phyloP scores from a whole-genome alignment of 2,113 vertebrate genomes.

The Cyrtonyx montezumae region DNA sequence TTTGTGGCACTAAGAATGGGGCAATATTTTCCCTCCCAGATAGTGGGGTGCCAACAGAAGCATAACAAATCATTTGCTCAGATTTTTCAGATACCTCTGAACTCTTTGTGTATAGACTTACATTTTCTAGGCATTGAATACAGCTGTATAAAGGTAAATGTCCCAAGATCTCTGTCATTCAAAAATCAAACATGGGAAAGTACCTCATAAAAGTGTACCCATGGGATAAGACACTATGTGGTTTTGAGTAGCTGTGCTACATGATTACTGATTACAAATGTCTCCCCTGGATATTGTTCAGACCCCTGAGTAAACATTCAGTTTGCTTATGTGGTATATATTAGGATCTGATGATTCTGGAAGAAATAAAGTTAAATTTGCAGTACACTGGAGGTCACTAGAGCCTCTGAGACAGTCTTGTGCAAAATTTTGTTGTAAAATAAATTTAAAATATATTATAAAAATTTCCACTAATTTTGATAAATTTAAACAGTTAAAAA shows the following conservation, averaged over 20 bases:
- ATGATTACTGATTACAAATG: not conserved
- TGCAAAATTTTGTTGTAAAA: not conserved
- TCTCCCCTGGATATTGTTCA: not conserved
- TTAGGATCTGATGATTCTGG: not conserved
- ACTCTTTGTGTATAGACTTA: not conserved
- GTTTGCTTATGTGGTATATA: not conserved
- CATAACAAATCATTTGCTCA: not conserved
- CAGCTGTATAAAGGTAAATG: not conserved
- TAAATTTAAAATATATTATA: not conserved
- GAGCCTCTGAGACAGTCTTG: not conserved
- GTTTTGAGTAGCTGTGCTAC: not conserved
- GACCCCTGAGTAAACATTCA: not conserved
- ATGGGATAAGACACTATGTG: not conserved
- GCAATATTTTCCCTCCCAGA: not conserved
- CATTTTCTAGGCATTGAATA: not conserved
- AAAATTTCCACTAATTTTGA: not conserved
- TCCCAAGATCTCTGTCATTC: not conserved
- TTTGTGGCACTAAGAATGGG: not conserved
- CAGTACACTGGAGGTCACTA: slow-evolving; percentile 75
- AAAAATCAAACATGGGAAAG: not conserved
- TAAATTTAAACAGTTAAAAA: not conserved
- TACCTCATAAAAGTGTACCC: not conserved
- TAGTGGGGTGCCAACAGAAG: not conserved
- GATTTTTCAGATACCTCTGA: not conserved
- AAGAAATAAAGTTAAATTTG: not conserved